Evolutionary conservation across 2,888 invertebrate genomes (phyloP), one percentile per base, ranked within the genome.

Genomic region (Ditylenchus weischeri): DNA sequence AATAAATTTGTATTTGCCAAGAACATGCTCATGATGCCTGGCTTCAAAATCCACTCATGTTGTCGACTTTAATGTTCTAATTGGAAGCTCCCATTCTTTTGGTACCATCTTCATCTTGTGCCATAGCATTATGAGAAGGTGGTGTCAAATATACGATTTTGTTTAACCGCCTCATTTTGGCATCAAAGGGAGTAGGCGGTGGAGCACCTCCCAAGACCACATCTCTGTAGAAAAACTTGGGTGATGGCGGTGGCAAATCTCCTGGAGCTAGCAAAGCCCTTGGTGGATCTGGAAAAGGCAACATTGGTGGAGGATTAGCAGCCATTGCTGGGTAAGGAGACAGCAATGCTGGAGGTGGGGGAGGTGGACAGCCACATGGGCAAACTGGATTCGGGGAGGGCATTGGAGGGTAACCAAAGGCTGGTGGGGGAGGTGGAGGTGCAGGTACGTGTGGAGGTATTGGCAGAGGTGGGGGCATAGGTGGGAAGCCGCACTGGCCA

Each of bases 181-280:
- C 57, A 18, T 51, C 57, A n/a, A 49, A 29, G 10, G 65, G 58
- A 21, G 54, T 23, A 18, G 58, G 65, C 18, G 57, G 58, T 35
- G 23, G 38, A 13, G 48, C 65, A 47, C 58, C 58, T 18, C 48
- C 48, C 15, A 65, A 23, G 21, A 65, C 48, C 29, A 65, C 65
- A 21, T 69, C 47, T 18, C 69, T 47, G 43, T 70, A 69, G 64
- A 64, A 63, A 18, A 51, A 58, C n/a, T 64, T 57, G 11, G 68
- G 51, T 5, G 69, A 64, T 19, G 51, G 23, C 10, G 68, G 50
- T 38, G 54, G 21, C 35, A 69, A 57, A 0, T 49, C 21, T 13
- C 48, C 64, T n/a, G 57, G 47, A 19, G 57, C 65, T 13, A 47
- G 35, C 57, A 47, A 43, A n/a, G 43, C 63, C 19, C 13, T n/a